phyloP scores from a whole-genome alignment of 2,888 invertebrate species.

The Heliconius ismenius region DNA sequence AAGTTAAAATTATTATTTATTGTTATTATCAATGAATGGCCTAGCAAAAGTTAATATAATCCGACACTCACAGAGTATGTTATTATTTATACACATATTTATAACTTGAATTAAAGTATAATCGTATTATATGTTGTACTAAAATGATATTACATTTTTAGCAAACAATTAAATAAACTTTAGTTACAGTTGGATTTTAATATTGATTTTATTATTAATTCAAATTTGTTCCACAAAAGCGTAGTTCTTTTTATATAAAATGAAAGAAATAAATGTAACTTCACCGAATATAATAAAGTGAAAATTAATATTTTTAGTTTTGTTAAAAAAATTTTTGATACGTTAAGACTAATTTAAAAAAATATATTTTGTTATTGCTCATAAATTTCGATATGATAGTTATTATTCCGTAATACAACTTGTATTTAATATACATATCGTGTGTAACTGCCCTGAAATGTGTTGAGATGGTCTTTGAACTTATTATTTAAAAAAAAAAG shows the following conservation, averaged over 20 bases:
- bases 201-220: not conserved
- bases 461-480: slow-evolving; percentile 18
- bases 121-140: slow-evolving; percentile 12
- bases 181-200: not conserved
- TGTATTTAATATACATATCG: slow-evolving; percentile 32
- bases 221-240: not conserved
- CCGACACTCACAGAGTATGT: slow-evolving; percentile 4
- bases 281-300: not conserved
- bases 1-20: not conserved
- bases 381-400: slow-evolving; percentile 30
- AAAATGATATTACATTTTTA: not conserved
- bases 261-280: not conserved
- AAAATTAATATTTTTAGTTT: not conserved
- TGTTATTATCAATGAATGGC: not conserved
- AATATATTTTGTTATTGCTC: slow-evolving; percentile 22
- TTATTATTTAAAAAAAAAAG: slow-evolving; percentile 14
- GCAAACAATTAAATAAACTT: not conserved
- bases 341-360: not conserved
- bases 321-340: not conserved
- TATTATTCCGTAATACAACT: slow-evolving; percentile 30
- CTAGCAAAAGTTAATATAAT: not conserved
- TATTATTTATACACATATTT: slow-evolving; percentile 6
- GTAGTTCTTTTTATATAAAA: not conserved
- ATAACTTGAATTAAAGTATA: not conserved
- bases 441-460: slow-evolving; percentile 36